phyloP scores from a whole-genome alignment of 2,113 vertebrate species.

The Malurus alboscapulatus region DNA sequence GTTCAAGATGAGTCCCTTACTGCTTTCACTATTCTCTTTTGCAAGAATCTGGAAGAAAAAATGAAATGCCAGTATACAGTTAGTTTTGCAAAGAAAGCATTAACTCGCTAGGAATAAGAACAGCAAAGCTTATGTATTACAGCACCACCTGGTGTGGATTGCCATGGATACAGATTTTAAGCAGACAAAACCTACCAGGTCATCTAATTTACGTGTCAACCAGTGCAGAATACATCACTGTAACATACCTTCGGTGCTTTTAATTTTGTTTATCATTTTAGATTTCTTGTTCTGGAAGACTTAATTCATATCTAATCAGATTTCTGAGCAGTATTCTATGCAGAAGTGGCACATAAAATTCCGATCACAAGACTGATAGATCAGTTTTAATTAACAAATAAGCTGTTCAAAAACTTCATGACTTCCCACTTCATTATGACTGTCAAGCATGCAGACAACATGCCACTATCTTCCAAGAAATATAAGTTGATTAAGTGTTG shows the following conservation, averaged over 20 bases:
- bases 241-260: not conserved
- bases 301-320: not conserved
- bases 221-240: not conserved
- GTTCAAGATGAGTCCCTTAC: not conserved
- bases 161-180: not conserved
- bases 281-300: not conserved
- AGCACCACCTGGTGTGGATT: constrained; percentile 54
- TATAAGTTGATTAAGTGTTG: not conserved
- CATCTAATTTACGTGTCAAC: not conserved
- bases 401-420: not conserved
- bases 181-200: not conserved
- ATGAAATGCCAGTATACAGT: not conserved
- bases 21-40: not conserved
- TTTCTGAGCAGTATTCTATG: not conserved
- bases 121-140: not conserved
- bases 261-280: not conserved
- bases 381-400: not conserved
- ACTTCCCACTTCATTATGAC: not conserved
- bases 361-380: not conserved
- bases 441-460: not conserved
- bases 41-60: not conserved
- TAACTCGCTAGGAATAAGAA: not conserved
- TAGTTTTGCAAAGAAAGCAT: not conserved
- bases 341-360: not conserved
- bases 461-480: not conserved